phyloP scores from a whole-genome alignment of 2,113 vertebrate genomes.

The Ciconia boyciana region DNA sequence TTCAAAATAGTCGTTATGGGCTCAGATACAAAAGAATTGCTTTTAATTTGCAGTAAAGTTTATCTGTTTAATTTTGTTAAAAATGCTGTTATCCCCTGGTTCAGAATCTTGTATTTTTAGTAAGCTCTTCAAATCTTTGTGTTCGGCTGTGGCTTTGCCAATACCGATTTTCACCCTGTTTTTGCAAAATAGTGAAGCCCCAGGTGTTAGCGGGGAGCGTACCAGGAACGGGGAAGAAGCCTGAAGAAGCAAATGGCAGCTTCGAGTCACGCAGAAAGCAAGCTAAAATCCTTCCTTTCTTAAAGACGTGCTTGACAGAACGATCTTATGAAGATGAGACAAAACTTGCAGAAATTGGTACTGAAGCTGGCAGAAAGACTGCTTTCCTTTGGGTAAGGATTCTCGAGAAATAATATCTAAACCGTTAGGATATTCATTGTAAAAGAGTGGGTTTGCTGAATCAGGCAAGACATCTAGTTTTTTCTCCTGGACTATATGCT shows the following conservation, averaged over 20 bases:
- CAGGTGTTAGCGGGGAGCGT: not conserved
- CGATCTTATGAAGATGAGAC: not conserved
- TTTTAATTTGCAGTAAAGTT: constrained; percentile 35
- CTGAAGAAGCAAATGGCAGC: not conserved
- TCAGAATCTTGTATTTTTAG: not conserved
- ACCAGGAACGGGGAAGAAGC: not conserved
- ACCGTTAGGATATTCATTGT: not conserved
- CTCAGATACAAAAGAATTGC: constrained; percentile 25
- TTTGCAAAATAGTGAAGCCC: not conserved
- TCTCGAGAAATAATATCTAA: not conserved
- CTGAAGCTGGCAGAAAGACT: not conserved
- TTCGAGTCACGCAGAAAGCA: not conserved
- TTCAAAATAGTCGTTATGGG: constrained; percentile 56
- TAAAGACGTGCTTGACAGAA: not conserved
- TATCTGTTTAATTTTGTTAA: constrained; percentile 33
- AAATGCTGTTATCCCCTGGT: not conserved
- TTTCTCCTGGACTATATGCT: not conserved
- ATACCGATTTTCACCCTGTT: not conserved
- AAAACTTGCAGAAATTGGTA: not conserved
- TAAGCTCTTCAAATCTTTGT: not conserved
- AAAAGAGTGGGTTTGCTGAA: not conserved
- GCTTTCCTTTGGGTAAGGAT: not conserved
- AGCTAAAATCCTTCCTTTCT: not conserved
- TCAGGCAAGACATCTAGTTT: not conserved
- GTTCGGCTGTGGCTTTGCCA: not conserved